phyloP scores from a whole-genome alignment of 35 echinoderm and acorn worm genomes.

The Lytechinus pictus region DNA sequence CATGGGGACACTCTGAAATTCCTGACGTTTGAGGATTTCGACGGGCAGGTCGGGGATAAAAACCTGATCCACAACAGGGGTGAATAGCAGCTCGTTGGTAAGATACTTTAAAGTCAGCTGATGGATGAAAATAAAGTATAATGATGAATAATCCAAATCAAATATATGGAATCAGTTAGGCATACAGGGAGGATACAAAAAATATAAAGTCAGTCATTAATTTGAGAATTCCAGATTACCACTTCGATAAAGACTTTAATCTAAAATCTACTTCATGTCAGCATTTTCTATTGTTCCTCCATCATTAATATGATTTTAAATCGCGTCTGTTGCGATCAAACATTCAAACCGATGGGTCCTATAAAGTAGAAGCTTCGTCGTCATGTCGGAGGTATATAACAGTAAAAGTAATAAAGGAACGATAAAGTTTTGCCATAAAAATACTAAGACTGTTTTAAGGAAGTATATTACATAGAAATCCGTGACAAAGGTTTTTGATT shows the following conservation, averaged over 20 bases:
- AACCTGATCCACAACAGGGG: constrained; percentile 63
- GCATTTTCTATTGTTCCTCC: not conserved
- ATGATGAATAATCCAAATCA: not conserved
- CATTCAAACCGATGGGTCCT: not conserved
- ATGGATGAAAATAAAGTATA: not conserved
- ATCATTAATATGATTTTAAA: not conserved
- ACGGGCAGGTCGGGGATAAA: constrained; percentile 64
- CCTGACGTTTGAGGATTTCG: constrained; percentile 33
- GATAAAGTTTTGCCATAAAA: no score
- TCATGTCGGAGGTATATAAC: not conserved
- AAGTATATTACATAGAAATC: no score
- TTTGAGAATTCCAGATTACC: no score
- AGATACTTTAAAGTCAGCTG: constrained; percentile 32
- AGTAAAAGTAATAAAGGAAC: not conserved
- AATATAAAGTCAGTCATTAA: no score
- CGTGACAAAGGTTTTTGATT: no score
- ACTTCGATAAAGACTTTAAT: no score
- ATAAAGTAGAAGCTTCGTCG: not conserved
- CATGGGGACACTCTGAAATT: constrained; percentile 44
- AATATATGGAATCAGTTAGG: not conserved
- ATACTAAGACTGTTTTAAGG: no score
- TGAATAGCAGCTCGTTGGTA: constrained; percentile 57
- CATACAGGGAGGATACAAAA: no score
- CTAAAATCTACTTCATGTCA: not conserved
- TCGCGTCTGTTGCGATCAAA: not conserved